Evolutionary conservation across 2,113 vertebrate genomes (phyloP), one percentile per base, ranked within the genome.

Genomic region (Gallinago paraguaiae): DNA sequence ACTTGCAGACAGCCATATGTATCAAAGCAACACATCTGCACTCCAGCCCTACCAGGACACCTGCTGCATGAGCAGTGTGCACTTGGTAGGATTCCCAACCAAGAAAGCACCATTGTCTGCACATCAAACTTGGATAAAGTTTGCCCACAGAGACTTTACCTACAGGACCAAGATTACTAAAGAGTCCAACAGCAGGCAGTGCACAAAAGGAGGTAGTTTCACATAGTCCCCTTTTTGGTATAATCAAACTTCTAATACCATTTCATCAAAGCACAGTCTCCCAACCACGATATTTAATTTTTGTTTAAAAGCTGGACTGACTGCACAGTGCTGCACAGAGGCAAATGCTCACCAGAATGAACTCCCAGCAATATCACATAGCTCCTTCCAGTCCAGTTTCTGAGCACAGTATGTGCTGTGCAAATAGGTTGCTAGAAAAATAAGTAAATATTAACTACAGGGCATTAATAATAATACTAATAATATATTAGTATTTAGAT

Each of bases 111-210:
- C 5, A 4, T 9, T 78, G 35, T 37, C 45, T 88, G 16, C 27
- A 31, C 0, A 0, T 39, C 53, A 64, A 33, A 33, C 15, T 33
- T 50, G 15, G 59, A 16, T 43, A 46, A 48, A 46, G 50, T 70
- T 71, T 33, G 37, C 50, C 19, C 13, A 27, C 54, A 56, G 28
- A 69, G 13, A 23, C 22, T 46, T 1, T 1, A 25, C 19, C 35
- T 54, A 11, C 61, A 75, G 30, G 54, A 74, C 13, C 28, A 63
- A 65, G 61, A 43, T 23, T 16, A 51, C 6, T 63, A n/a, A 17
- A 37, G 17, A 22, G 19, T 64, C 30, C 45, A 18, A 28, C 4
- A 84, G 35, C 9, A 50, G 19, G 20, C 39, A 37, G 13, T 30
- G 11, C 14, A 68, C 10, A 10, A 31, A 63, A 67, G 17, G 3